Base-by-base conservation (phyloP, 2,888 invertebrate species). In the Molorchus minor region DNA sequence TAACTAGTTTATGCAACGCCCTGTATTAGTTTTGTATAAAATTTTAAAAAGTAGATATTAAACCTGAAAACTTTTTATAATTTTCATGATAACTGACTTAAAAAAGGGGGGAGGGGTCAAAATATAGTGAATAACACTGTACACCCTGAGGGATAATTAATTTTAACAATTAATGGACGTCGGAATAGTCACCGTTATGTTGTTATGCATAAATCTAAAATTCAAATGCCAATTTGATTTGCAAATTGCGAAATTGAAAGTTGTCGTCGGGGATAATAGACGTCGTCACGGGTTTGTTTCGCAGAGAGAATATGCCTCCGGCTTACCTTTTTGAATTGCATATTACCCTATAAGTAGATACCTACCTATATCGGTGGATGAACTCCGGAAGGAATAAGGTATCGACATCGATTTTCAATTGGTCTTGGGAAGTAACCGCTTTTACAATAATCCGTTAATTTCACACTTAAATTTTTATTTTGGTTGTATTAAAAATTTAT, bases 221-320 rank as follows among this genome's bases (percentile, higher is more conserved):
- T 82, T 82, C 81, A 82, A 83, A 82, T 82, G 80, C 77, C 79
- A 80, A 83, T 83, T 82, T 83, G 82, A 82, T 75, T 82, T 82
- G 82, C 83, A 82, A 82, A 83, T 83, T 59, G 54, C 56, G 43
- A 55, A 66, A 64, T 59, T 61, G 64, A 63, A 66, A 68, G 64
- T 67, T 68, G 60, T 58, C 65, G 64, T 64, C 66, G 70, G 68
- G 68, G 68, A 71, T 69, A 71, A 71, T 70, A 73, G 68, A 69
- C 67, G 58, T 62, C 57, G 64, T n/a, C n/a, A n/a, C 62, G 71
- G 71, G 71, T 71, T 71, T 68, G 58, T 59, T 65, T 55, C 54
- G 47, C 40, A 52, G 25, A 12, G 13, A 17, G 41, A 47, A 41
- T 46, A 40, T 29, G 46, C 46, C 46, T 8, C 46, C 40, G 55